Evolutionary conservation across 2,113 vertebrate species (phyloP).

Genomic region (Sinocyclocheilus grahami): DNA sequence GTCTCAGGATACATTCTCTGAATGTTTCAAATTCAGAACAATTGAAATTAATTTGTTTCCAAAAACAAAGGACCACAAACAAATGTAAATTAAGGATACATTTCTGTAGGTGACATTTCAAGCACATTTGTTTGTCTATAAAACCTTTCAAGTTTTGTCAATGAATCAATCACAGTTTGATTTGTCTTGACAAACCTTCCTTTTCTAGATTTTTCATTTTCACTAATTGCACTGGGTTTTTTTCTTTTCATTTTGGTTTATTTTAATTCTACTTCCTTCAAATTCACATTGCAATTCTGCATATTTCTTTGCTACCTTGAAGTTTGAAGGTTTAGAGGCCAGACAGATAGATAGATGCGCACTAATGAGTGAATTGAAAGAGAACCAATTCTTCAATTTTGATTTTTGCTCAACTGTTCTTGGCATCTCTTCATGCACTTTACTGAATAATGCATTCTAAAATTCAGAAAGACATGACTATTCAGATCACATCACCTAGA

Average conservation of each 20-base stretch:
- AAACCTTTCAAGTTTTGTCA: too few relatives aligned
- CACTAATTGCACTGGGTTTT: too few relatives aligned
- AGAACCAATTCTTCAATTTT: neutral
- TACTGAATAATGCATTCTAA: neutral
- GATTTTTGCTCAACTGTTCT: neutral
- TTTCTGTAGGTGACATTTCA: neutral
- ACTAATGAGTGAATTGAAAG: neutral
- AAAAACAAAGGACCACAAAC: too few relatives aligned
- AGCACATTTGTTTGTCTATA: too few relatives aligned
- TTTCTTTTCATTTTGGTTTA: too few relatives aligned
- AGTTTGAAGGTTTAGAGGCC: neutral
- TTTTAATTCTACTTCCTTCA: too few relatives aligned
- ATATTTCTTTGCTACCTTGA: too few relatives aligned
- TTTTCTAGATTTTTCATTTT: neutral
- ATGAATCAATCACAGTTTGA: too few relatives aligned
- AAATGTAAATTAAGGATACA: too few relatives aligned
- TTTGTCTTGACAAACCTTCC: too few relatives aligned
- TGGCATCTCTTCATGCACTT: neutral
- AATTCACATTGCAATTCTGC: neutral
- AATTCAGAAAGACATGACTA: conserved; percentile 8
- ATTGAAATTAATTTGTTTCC: too few relatives aligned
- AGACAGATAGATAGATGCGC: neutral
- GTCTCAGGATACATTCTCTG: neutral
- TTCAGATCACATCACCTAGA: neutral
- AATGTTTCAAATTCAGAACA: too few relatives aligned